phyloP scores from a whole-genome alignment of 2,113 vertebrate species.

The Eleginops maclovinus region DNA sequence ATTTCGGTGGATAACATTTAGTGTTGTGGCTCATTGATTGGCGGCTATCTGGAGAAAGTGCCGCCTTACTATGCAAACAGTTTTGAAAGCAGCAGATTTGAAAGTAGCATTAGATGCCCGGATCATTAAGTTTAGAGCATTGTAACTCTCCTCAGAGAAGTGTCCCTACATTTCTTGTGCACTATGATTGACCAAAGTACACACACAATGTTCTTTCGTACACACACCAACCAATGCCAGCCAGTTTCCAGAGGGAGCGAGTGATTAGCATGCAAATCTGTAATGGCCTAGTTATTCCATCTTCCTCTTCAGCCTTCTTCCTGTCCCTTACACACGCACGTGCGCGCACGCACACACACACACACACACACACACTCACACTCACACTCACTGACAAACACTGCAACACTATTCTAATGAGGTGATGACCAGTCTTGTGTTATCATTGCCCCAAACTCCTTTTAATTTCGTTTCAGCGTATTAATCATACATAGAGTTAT shows the following conservation, averaged over 20 bases:
- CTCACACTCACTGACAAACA: conserved; percentile 67
- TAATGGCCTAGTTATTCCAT: conserved; percentile 86
- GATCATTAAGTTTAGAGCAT: conserved; percentile 35
- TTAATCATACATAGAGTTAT: conserved; percentile 99
- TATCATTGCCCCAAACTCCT: conserved; percentile 99
- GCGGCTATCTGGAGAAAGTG: neutral
- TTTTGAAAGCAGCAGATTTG: conserved; percentile 27
- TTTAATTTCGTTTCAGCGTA: conserved; percentile 98
- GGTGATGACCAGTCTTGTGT: conserved; percentile 98
- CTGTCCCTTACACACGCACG: conserved; percentile 19
- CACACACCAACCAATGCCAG: conserved; percentile 29
- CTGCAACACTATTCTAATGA: conserved; percentile 92
- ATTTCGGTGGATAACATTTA: conserved; percentile 28
- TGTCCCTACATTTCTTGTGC: conserved; percentile 11
- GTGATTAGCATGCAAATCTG: conserved; percentile 90
- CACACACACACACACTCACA: neutral
- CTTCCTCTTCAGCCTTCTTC: conserved; percentile 86
- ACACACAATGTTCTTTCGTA: conserved; percentile 6
- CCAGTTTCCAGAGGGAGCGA: conserved; percentile 79
- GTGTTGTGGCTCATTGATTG: conserved; percentile 28
- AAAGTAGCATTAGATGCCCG: conserved; percentile 20
- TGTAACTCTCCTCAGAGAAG: conserved; percentile 10
- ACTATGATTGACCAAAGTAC: conserved; percentile 1
- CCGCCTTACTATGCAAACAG: conserved; percentile 7
- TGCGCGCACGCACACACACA: conserved; percentile 75